Evolutionary conservation across 1,140 invertebrate species (phyloP).

Genomic region (Sinella curviseta): DNA sequence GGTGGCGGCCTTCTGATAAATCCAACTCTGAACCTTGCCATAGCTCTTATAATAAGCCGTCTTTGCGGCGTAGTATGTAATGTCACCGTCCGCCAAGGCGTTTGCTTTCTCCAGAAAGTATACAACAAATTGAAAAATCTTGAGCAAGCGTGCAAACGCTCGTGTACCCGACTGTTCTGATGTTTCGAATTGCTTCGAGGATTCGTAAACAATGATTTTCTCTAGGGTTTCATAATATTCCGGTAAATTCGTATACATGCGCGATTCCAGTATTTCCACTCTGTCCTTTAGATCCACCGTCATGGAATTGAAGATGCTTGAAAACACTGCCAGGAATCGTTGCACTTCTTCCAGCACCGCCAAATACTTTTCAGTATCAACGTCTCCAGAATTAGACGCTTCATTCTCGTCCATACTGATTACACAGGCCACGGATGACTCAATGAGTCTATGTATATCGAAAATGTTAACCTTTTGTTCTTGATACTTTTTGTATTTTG

Average conservation of each 20-base stretch:
- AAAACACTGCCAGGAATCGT: background rate
- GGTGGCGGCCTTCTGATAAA: background rate
- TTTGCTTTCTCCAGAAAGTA: background rate
- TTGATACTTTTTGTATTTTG: background rate
- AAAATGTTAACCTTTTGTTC: background rate
- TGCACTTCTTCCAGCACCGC: background rate
- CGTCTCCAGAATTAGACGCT: no score
- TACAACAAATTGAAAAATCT: background rate
- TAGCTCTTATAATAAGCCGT: background rate
- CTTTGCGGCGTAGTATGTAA: background rate
- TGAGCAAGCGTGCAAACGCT: background rate
- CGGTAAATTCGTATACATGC: background rate
- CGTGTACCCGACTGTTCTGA: background rate
- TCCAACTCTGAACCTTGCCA: background rate
- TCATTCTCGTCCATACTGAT: background rate
- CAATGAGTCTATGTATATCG: background rate
- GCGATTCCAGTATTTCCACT: background rate
- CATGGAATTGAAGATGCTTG: background rate
- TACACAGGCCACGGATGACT: background rate
- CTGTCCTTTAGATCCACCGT: background rate
- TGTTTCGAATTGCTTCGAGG: background rate
- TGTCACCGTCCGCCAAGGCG: background rate
- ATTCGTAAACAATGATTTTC: background rate
- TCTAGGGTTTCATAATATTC: constrained; percentile 13
- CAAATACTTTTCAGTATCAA: constrained; percentile 10